Evolutionary conservation across 1,140 invertebrate genomes (phyloP).

Genomic region (Trichogramma pretiosum): DNA sequence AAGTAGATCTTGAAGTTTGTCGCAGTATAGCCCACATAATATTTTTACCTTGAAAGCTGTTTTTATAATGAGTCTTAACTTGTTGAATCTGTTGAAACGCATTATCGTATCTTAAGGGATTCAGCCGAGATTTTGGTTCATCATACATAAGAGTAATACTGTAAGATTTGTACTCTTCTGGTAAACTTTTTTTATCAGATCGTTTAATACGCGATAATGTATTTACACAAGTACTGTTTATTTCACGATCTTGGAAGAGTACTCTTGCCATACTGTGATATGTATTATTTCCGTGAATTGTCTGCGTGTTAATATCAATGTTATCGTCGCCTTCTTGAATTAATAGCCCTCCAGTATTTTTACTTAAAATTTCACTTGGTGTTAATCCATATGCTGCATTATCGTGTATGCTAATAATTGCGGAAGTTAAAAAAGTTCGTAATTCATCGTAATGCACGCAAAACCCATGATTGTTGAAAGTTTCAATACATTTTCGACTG

Average conservation of each 20-base stretch:
- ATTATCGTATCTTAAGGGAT: no score
- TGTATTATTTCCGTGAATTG: not conserved
- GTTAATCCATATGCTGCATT: not conserved
- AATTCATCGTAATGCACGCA: not conserved
- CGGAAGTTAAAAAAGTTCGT: not conserved
- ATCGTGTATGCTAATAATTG: not conserved
- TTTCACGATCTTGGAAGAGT: not conserved
- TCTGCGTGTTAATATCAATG: not conserved
- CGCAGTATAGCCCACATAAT: no score
- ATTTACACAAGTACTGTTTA: no score
- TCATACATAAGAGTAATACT: no score
- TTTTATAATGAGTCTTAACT: no score
- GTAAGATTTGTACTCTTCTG: no score
- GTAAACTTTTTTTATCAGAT: no score
- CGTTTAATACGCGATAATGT: no score
- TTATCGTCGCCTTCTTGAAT: not conserved
- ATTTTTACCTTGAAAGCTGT: no score
- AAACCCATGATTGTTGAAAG: not conserved
- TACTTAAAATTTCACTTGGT: not conserved
- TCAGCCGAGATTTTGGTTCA: no score
- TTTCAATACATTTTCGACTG: not conserved
- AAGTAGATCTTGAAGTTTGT: no score
- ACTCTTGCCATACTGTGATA: not conserved
- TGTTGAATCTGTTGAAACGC: no score
- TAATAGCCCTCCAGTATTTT: not conserved